A percentile compares a stretch with the other conserved stretches of the same genome.
Conservation (phyloP, 2,797 vertebrate species). For the Arremon aurantiirostris region DNA sequence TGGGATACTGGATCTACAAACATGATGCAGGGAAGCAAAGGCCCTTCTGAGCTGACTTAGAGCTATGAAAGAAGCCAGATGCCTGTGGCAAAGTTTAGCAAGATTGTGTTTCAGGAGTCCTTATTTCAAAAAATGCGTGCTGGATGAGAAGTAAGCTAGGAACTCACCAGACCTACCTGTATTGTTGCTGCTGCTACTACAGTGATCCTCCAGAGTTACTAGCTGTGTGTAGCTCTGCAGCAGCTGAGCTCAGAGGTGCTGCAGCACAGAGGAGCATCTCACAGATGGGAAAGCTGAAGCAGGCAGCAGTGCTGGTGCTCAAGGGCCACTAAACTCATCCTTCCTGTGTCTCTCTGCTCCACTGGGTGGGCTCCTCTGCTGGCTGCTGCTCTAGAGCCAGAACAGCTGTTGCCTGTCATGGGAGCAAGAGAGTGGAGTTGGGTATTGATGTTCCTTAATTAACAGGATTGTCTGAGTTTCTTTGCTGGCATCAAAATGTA, state of each 20-base stretch:
- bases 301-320: not conserved
- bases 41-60: not conserved
- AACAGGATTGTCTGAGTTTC: not conserved
- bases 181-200: not conserved
- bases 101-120: not conserved
- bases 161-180: not conserved
- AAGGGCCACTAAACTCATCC: not conserved
- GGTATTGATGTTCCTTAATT: not conserved
- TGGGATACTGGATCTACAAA: not conserved
- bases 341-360: not conserved
- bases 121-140: not conserved
- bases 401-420: not conserved
- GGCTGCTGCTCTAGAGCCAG: not conserved
- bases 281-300: not conserved
- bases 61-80: not conserved
- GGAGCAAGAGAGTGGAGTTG: not conserved
- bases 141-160: not conserved
- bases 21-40: not conserved
- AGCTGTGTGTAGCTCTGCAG: not conserved
- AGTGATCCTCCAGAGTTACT: not conserved
- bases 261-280: rapidly evolving
- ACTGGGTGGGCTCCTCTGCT: not conserved
- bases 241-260: not conserved
- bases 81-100: rapidly evolving
- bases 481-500: not conserved